These are phyloP conservation scores for Battus philenor DNA, from an alignment of 1,140 invertebrate species.

Conservation along the genomic window DNA sequence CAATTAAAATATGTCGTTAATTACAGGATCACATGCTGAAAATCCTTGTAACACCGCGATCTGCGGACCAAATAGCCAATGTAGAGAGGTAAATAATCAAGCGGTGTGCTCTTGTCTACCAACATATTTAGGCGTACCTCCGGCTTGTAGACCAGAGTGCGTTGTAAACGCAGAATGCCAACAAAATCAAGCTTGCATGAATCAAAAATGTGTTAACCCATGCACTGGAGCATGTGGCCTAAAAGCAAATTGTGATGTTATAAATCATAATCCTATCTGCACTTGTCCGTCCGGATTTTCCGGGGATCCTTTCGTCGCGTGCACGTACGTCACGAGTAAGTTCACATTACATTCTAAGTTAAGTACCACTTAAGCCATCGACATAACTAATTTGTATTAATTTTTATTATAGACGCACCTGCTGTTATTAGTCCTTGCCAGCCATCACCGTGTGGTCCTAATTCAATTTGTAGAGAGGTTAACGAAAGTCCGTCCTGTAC, in stretches of 20 bases:
- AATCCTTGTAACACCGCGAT: constrained; percentile 85
- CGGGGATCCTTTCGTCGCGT: constrained; percentile 80
- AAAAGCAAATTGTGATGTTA: constrained; percentile 84
- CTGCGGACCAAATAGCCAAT: constrained; percentile 88
- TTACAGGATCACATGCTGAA: constrained; percentile 36
- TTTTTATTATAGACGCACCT: constrained; percentile 38
- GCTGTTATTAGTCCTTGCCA: constrained; percentile 77
- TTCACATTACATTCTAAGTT: no score
- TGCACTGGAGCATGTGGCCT: constrained; percentile 87
- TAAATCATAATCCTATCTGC: constrained; percentile 83
- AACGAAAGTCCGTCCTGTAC: constrained; percentile 79
- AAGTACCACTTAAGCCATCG: no score
- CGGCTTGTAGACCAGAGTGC: constrained; percentile 89
- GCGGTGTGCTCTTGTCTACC: constrained; percentile 85
- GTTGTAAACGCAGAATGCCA: constrained; percentile 84
- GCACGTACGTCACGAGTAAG: constrained; percentile 62
- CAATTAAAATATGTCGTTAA: no score
- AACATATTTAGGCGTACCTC: constrained; percentile 84
- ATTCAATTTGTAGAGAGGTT: constrained; percentile 83
- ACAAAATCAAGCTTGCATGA: constrained; percentile 84
- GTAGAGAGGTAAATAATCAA: constrained; percentile 81
- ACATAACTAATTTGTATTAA: no score
- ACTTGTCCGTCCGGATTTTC: constrained; percentile 75
- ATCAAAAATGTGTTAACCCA: constrained; percentile 87
- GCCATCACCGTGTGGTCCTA: constrained; percentile 83